Evolutionary conservation across 2,888 invertebrate species (phyloP).

Genomic region (Leptopterna dolabrata): DNA sequence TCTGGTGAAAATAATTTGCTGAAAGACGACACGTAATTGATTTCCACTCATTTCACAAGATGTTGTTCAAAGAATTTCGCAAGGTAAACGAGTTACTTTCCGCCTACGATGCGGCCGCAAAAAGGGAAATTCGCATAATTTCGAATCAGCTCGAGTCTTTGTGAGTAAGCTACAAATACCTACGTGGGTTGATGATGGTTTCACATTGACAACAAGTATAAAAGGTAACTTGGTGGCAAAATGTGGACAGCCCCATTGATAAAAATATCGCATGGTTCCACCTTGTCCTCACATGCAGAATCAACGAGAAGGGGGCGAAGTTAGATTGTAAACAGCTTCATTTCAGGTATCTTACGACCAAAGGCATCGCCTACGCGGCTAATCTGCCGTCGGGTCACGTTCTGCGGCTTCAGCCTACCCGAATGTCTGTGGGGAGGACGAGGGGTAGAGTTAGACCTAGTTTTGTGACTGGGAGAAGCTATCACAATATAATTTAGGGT

Average conservation of each 20-base stretch:
- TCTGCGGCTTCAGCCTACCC: neutral
- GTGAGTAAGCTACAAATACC: too few relatives aligned
- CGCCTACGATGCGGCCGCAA: too few relatives aligned
- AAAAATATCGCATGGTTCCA: neutral
- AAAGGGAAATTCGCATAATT: too few relatives aligned
- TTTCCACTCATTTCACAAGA: too few relatives aligned
- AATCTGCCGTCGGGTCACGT: neutral
- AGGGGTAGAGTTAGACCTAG: neutral
- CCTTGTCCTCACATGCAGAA: neutral
- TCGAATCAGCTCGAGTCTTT: too few relatives aligned
- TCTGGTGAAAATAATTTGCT: too few relatives aligned
- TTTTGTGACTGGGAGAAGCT: neutral
- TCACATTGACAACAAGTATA: neutral
- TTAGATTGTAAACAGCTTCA: neutral
- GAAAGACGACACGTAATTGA: too few relatives aligned
- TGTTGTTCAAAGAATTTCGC: too few relatives aligned
- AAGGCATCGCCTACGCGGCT: neutral
- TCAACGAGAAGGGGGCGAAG: neutral
- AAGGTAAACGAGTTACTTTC: too few relatives aligned
- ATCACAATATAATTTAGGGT: neutral
- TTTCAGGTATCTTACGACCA: neutral
- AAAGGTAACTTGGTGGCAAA: neutral
- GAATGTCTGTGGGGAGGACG: neutral
- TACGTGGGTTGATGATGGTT: too few relatives aligned
- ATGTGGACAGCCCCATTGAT: neutral